Evolutionary conservation across 2,888 invertebrate species (phyloP), one percentile per base, ranked within the genome.

Genomic region (Aelia acuminata): DNA sequence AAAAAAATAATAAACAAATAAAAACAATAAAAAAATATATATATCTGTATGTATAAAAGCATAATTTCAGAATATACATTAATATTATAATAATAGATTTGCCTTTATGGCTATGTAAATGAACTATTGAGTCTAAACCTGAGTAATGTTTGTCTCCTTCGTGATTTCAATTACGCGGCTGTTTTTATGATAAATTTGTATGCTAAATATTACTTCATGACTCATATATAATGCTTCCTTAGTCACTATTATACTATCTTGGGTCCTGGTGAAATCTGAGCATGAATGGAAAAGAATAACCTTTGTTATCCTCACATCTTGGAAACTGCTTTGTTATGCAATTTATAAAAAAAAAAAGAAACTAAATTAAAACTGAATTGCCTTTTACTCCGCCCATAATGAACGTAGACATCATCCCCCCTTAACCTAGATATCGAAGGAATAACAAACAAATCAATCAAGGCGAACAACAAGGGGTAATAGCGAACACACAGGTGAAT

Each of bases 371-470:
- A 39, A 80, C 1, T 11, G n/a, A 80, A 80, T 80, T 43, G 22
- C 7, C 75, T 22, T 43, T 13, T 35, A n/a, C 31, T 10, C n/a
- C 3, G 43, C 20, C 35, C 26, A 80, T 80, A 80, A 80, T 80
- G 75, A 43, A 43, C 31, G 1, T 13, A 63, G 18, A n/a, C n/a
- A 53, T 11, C 53, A n/a, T 26, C 18, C 10, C 15, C n/a, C 26
- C n/a, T 70, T 80, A 43, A 43, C 75, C 75, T 80, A 80, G 39
- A 80, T 80, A 80, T 43, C 2, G 75, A 10, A 63, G 75, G 10
- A 22, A 80, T 43, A 43, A 80, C 75, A 80, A 80, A 80, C 75
- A 80, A 80, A 80, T 80, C 75, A 80, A 80, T 80, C 43, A 80
- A 43, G 75, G 39, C 75, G 43, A 80, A 43, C 75, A 80, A 43